Conservation (phyloP, 2,888 invertebrate genomes). For the Andrena haemorrhoa region DNA sequence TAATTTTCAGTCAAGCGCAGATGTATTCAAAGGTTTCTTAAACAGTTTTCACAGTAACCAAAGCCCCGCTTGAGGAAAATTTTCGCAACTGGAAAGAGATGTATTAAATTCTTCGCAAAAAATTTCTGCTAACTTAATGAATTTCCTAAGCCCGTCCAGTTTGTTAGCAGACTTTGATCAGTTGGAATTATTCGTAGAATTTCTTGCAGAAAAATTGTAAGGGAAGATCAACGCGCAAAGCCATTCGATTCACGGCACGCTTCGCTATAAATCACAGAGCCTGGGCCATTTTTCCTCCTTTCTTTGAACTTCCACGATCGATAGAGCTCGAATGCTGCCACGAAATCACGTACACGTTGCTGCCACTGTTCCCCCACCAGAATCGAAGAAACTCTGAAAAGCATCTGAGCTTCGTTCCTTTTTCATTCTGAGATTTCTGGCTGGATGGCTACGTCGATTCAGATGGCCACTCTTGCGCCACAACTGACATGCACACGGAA, state of each 20-base stretch:
- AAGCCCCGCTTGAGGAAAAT: too few relatives aligned
- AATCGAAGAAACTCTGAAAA: not conserved
- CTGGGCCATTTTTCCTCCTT: slow-evolving; percentile 1
- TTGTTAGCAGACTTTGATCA: not conserved
- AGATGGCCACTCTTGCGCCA: too few relatives aligned
- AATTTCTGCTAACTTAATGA: not conserved
- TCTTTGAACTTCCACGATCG: slow-evolving; percentile 4
- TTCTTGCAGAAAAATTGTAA: not conserved
- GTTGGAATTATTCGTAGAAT: not conserved
- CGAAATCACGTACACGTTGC: not conserved
- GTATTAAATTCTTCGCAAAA: too few relatives aligned
- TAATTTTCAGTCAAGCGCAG: too few relatives aligned
- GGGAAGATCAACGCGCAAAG: not conserved
- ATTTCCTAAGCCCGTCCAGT: not conserved
- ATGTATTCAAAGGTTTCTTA: not conserved
- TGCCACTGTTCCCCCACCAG: not conserved
- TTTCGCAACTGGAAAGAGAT: too few relatives aligned
- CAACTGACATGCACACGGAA: too few relatives aligned
- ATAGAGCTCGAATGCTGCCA: slow-evolving; percentile 2
- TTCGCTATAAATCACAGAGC: slow-evolving; percentile 5
- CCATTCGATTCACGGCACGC: not conserved
- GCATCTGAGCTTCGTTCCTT: not conserved
- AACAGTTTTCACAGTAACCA: not conserved
- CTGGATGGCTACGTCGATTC: too few relatives aligned
- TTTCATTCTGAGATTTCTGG: not conserved